Evolutionary conservation across 2,888 invertebrate genomes (phyloP), one percentile per base, ranked within the genome.

Genomic region (Brachyptera risi): DNA sequence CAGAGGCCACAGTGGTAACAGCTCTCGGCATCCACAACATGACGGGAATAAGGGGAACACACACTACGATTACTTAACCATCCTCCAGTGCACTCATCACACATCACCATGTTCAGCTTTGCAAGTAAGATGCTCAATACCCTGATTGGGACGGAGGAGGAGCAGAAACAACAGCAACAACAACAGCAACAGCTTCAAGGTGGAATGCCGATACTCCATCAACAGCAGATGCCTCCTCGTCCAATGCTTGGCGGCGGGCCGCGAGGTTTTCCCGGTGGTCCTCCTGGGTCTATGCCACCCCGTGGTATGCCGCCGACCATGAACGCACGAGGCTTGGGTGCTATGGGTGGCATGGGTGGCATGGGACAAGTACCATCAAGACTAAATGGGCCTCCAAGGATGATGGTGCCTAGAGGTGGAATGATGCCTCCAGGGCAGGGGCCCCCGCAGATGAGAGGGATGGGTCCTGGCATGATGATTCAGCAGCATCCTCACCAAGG

Each of bases 41-140:
- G n/a, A n/a, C n/a, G n/a, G n/a, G n/a, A n/a, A n/a, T n/a, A n/a
- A n/a, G n/a, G n/a, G n/a, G n/a, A n/a, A n/a, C n/a, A n/a, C n/a
- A n/a, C n/a, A n/a, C n/a, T n/a, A n/a, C n/a, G n/a, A n/a, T n/a
- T n/a, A n/a, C n/a, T n/a, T n/a, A n/a, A n/a, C n/a, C n/a, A n/a
- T n/a, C n/a, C n/a, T n/a, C n/a, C n/a, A n/a, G n/a, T n/a, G n/a
- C n/a, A n/a, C n/a, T n/a, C n/a, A n/a, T n/a, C n/a, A n/a, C n/a
- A n/a, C n/a, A n/a, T n/a, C 68, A 68, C 56, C 63, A 76, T 76
- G 76, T 75, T 76, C 68, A 75, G 73, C 70, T 76, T 76, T 68
- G 76, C 75, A 50, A 75, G 74, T 67, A 76, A 76, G 68, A 75
- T 75, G 74, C 71, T 76, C 65, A 76, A 76, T 68, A 73, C 74